Evolutionary conservation across 2,113 vertebrate genomes (phyloP).

Genomic region (Triplophysa rosa): DNA sequence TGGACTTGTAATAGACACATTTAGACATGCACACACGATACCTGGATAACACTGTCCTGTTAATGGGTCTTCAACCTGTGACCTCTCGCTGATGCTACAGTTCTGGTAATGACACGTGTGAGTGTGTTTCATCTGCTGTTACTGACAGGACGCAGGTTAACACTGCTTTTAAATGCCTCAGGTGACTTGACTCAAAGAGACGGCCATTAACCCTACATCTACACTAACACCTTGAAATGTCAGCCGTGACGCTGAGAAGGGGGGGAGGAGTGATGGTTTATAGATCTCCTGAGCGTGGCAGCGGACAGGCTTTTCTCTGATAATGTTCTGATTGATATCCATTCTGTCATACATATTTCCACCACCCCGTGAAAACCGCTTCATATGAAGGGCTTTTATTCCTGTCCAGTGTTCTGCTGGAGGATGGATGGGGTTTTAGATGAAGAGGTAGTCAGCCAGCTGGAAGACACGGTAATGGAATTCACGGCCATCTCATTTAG

Average conservation of each 20-base stretch:
- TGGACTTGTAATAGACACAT: not conserved
- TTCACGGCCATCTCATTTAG: too few species aligned
- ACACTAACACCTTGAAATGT: constrained; percentile 77
- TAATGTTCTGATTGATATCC: constrained; percentile 46
- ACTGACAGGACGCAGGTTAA: constrained; percentile 23
- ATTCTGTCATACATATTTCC: constrained; percentile 44
- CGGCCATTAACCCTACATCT: constrained; percentile 74
- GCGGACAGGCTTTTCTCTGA: constrained; percentile 43
- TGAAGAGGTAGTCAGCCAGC: constrained; percentile 39
- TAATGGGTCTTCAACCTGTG: not conserved
- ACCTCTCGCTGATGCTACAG: not conserved
- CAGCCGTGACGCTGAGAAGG: constrained; percentile 72
- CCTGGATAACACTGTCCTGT: not conserved
- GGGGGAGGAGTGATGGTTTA: constrained; percentile 55
- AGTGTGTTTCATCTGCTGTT: not conserved
- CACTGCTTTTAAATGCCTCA: constrained; percentile 9
- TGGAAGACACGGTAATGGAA: too few species aligned
- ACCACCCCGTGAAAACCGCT: constrained; percentile 47
- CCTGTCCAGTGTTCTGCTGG: constrained; percentile 38
- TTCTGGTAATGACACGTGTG: not conserved
- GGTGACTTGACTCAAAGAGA: constrained; percentile 60
- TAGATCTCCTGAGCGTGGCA: constrained; percentile 45
- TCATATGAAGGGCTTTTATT: constrained; percentile 49
- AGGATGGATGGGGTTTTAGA: constrained; percentile 47
- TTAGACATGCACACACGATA: not conserved